Percentiles rank a stretch among this genome's conserved stretches.
These are phyloP conservation scores for Sphaerophoria rueppellii DNA, from an alignment of 2,888 invertebrate genomes.

Conservation along the genomic window DNA sequence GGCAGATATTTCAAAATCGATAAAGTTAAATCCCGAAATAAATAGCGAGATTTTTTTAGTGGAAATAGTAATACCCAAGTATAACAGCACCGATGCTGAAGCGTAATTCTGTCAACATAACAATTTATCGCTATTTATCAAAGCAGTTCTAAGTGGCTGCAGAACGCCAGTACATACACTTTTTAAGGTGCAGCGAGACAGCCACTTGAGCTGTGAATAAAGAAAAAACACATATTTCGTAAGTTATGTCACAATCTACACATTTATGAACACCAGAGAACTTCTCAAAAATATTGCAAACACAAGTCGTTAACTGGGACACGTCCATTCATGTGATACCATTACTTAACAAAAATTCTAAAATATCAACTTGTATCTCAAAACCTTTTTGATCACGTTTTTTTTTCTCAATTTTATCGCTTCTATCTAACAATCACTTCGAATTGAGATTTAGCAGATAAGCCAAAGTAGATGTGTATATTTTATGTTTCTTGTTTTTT, in stretches of 20 bases:
- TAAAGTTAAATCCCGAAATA: no score
- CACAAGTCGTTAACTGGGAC: neutral
- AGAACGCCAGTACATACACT: neutral
- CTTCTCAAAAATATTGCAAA: neutral
- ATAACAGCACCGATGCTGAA: no score
- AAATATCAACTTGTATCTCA: slow-evolving; percentile 20
- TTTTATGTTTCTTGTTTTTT: neutral
- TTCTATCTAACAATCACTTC: slow-evolving; percentile 59
- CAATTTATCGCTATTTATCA: neutral
- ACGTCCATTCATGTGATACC: neutral
- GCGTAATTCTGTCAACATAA: neutral
- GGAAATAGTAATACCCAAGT: no score
- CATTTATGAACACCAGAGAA: neutral
- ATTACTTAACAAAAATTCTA: neutral
- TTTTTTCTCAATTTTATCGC: slow-evolving; percentile 45
- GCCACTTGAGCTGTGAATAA: neutral
- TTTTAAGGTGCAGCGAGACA: neutral
- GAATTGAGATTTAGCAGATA: slow-evolving; percentile 63
- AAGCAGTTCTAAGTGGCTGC: neutral
- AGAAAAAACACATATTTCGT: neutral
- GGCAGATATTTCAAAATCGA: no score
- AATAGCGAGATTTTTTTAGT: no score
- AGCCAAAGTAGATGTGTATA: slow-evolving; percentile 39
- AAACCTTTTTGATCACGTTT: slow-evolving; percentile 54
- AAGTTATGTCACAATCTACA: slow-evolving; percentile 8